Evolutionary conservation across 2,797 vertebrate genomes (phyloP).

Genomic region (Mormyrus hasselquistii): DNA sequence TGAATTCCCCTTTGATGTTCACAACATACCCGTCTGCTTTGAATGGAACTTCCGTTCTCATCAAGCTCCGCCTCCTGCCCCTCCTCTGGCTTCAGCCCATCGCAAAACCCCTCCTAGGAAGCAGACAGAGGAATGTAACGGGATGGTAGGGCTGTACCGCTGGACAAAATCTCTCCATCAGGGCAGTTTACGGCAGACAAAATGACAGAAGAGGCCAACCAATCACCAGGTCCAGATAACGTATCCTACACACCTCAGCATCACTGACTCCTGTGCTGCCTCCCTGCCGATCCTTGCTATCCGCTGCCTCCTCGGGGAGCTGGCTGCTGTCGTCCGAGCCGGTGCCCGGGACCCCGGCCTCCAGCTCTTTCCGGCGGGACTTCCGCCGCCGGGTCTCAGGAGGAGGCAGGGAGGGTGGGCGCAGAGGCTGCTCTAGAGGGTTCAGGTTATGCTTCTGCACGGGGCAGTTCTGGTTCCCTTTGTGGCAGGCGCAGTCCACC

Average conservation of each 20-base stretch:
- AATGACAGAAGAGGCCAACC: neutral
- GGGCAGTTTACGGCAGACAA: neutral
- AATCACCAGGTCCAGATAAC: neutral
- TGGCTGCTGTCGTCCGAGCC: slow-evolving; percentile 64
- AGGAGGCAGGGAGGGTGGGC: slow-evolving; percentile 62
- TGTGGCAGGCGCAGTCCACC: slow-evolving; percentile 97
- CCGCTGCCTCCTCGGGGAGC: slow-evolving; percentile 60
- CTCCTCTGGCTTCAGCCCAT: slow-evolving; percentile 73
- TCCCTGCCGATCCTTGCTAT: slow-evolving; percentile 62
- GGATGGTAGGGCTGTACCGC: neutral
- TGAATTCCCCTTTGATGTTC: neutral
- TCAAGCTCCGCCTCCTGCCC: slow-evolving; percentile 75
- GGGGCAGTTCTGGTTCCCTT: slow-evolving; percentile 94
- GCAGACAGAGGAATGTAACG: neutral
- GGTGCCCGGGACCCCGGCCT: slow-evolving; percentile 59
- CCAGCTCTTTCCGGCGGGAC: slow-evolving; percentile 82
- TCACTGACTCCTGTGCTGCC: slow-evolving; percentile 57
- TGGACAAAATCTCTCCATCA: neutral
- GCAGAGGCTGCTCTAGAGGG: slow-evolving; percentile 71
- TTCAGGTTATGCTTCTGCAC: slow-evolving; percentile 92
- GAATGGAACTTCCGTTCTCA: slow-evolving; percentile 64
- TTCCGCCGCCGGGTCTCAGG: slow-evolving; percentile 87
- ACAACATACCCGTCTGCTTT: slow-evolving; percentile 69
- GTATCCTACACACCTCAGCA: slow-evolving; percentile 65
- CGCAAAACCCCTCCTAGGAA: slow-evolving; percentile 62